Conservation (phyloP, 2,888 invertebrate genomes). For the Scrobipalpa atriplicella region DNA sequence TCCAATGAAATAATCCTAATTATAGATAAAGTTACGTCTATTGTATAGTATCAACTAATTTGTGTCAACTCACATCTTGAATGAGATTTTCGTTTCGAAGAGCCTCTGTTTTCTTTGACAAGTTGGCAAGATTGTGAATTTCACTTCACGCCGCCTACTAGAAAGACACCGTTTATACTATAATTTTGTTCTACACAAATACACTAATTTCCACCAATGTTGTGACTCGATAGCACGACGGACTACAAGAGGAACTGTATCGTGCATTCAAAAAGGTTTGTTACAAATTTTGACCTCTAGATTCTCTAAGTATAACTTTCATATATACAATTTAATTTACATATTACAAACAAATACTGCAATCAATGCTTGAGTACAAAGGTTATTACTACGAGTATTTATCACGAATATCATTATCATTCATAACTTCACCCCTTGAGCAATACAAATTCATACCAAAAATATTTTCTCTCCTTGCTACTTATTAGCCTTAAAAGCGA, state of each 20-base stretch:
- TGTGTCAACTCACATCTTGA: conserved; percentile 62
- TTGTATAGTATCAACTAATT: conserved; percentile 59
- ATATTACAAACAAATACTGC: conserved; percentile 50
- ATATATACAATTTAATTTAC: conserved; percentile 59
- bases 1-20: conserved; percentile 54
- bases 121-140: conserved; percentile 60
- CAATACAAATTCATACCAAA: conserved; percentile 77
- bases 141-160: conserved; percentile 48
- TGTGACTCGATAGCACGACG: conserved; percentile 75
- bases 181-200: conserved; percentile 47
- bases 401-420: conserved; percentile 49
- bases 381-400: conserved; percentile 50
- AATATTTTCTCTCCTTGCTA: conserved; percentile 68
- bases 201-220: conserved; percentile 57
- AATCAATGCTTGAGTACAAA: conserved; percentile 42
- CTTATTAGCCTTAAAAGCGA: conserved; percentile 64
- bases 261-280: conserved; percentile 74
- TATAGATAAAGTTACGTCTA: conserved; percentile 65
- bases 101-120: conserved; percentile 59
- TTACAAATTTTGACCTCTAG: conserved; percentile 73
- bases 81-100: conserved; percentile 58
- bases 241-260: conserved; percentile 80
- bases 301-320: conserved; percentile 48
- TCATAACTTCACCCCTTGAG: conserved; percentile 57
- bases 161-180: conserved; percentile 59